Base-by-base conservation (phyloP, 1,140 invertebrate genomes). In the Wasmannia auropunctata region DNA sequence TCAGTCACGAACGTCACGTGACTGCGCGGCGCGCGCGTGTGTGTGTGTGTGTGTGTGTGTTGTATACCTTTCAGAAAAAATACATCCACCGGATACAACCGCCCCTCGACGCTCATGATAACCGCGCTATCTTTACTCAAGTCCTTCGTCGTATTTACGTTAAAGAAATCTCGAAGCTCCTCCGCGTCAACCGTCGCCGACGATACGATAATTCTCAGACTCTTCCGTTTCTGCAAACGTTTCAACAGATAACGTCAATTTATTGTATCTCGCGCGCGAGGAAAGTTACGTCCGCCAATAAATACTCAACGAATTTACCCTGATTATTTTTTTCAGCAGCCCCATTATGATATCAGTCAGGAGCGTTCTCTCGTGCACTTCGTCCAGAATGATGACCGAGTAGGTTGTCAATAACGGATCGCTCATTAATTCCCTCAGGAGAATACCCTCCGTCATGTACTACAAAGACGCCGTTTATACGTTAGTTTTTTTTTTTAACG, bases 111-210 rank as follows among this genome's bases (percentile, higher is more conserved):
- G 28, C 97, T 98, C 88, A 99, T 95, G 46, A 99, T 98, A 0
- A 97, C 96, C 8, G 98, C 96, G 0, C 97, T 98, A 87, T 98
- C 97, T 85, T 96, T 96, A 22, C 91, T 91, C 28, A 92, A 90
- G 88, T 96, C 93, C 65, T 95, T 95, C 1, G 95, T 95, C 34
- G 96, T 94, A 86, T 97, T 97, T 11, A 97, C 95, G 94, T 99
- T 98, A 92, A 99, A 99, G 95, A 98, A 99, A 88, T 98, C 96
- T 86, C 96, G 96, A 16, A 99, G 95, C 89, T 97, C 96, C 93
- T 98, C 97, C 0, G 98, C 98, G 94, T 99, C 98, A 80, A 99
- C 96, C 0, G 99, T 99, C 0, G 99, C 99, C 0, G 99, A 99
- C 0, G 98, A 98, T 16, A 99, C 96, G 31, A 99, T 97, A 0